phyloP scores from a whole-genome alignment of 2,797 vertebrate species.

The Bucorvus abyssinicus region DNA sequence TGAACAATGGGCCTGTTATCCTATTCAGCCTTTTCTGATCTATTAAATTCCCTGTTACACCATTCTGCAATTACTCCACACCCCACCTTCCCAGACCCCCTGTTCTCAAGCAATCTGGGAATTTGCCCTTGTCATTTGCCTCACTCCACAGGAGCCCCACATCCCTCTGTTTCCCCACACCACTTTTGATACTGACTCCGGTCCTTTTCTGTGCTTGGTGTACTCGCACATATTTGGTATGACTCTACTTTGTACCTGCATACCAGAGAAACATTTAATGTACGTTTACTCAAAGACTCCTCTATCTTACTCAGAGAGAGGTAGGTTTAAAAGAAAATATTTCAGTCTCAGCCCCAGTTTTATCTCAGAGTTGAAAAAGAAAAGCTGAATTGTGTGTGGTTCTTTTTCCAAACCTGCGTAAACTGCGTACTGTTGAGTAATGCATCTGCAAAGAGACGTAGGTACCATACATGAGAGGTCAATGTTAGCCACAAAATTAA shows the following conservation, averaged over 20 bases:
- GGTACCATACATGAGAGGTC: background rate
- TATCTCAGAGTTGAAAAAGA: background rate
- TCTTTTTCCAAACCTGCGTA: background rate
- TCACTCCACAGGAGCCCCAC: constrained; percentile 4
- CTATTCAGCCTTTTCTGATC: constrained; percentile 57
- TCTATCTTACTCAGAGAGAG: background rate
- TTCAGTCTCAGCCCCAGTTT: background rate
- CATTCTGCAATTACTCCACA: constrained; percentile 42
- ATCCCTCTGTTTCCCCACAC: background rate
- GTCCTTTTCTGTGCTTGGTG: background rate
- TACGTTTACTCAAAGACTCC: background rate
- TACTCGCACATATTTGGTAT: background rate
- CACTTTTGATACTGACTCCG: background rate
- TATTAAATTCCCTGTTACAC: constrained; percentile 51
- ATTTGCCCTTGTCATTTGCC: constrained; percentile 9
- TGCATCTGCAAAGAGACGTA: background rate
- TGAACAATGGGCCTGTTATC: constrained; percentile 59
- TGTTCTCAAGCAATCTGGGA: constrained; percentile 51
- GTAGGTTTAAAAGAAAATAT: background rate
- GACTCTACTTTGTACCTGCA: background rate
- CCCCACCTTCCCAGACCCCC: background rate
- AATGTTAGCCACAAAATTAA: background rate
- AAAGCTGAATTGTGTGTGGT: background rate
- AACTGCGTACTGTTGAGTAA: background rate
- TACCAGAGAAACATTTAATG: background rate